Percentiles rank a stretch among this genome's conserved stretches.
Conservation (phyloP, 2,797 vertebrate genomes). For the Danio aesculapii region DNA sequence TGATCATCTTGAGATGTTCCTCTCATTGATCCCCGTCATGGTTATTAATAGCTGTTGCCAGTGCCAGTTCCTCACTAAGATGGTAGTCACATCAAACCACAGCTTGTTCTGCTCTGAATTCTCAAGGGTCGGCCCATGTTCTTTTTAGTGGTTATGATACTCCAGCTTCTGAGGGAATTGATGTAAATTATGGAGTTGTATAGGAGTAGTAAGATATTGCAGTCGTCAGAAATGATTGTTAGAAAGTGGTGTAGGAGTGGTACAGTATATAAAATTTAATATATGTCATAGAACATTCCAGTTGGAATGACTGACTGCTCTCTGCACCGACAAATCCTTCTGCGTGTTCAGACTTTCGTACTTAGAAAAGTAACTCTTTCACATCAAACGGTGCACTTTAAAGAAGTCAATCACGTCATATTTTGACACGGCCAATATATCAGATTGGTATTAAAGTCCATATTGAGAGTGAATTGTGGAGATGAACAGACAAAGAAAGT, state of each 20-base stretch:
- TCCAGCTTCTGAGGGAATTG: slow-evolving; percentile 30
- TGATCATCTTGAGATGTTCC: slow-evolving; percentile 65
- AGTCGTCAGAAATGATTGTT: slow-evolving; percentile 24
- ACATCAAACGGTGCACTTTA: slow-evolving; percentile 6
- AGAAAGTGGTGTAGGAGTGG: neutral
- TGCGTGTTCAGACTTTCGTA: neutral
- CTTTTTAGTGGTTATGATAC: slow-evolving; percentile 32
- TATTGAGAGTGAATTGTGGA: neutral
- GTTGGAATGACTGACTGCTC: slow-evolving; percentile 2
- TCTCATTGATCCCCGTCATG: slow-evolving; percentile 61
- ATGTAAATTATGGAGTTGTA: slow-evolving; percentile 43
- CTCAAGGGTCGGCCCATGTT: slow-evolving; percentile 30
- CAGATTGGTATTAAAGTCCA: neutral
- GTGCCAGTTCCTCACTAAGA: slow-evolving; percentile 43
- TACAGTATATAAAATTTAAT: slow-evolving; percentile 9
- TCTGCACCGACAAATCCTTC: neutral
- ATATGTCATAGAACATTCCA: slow-evolving; percentile 9
- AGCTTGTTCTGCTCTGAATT: slow-evolving; percentile 48
- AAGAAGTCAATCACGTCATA: slow-evolving; percentile 41
- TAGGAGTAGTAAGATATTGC: neutral
- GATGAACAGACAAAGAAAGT: slow-evolving; percentile 31
- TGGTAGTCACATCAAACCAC: slow-evolving; percentile 49
- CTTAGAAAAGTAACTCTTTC: neutral
- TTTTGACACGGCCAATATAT: neutral
- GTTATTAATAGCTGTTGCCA: slow-evolving; percentile 68